Base-by-base conservation (phyloP, 2,113 vertebrate genomes). In the Crotophaga sulcirostris region DNA sequence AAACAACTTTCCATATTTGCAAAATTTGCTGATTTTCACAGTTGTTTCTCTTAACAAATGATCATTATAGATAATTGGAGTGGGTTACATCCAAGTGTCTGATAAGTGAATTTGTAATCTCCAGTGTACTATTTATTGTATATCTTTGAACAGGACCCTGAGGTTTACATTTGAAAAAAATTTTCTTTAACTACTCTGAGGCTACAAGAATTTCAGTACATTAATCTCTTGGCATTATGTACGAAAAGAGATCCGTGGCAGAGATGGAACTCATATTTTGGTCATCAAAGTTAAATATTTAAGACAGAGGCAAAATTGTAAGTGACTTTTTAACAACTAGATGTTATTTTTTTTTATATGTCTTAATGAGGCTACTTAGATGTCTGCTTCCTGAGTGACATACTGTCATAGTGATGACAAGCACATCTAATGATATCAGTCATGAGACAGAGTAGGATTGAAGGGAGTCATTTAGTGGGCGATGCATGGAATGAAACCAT, bases 311-410 rank as follows among this genome's bases (percentile, higher is more conserved):
- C 2, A 64, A 85, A 81, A 64, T 56, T 4, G 1, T 16, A 10
- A 1, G 7, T n/a, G 0, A 0, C 45, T 73, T 84, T 77, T 85
- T 13, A 4, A 51, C 8, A 59, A n/a, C 5, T 59, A 33, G 1
- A 34, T 66, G 3, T 7, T 33, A 5, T 19, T 11, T 29, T n/a
- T 86, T 52, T 59, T 31, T 11, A 6, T n/a, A 54, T 28, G 5
- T 62, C 19, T 66, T 81, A 49, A 49, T n/a, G 3, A 58, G 11
- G 7, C 7, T 79, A 66, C 36, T 51, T 33, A 54, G 9, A 4
- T 54, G 16, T 17, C 17, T 81, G 11, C 4, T 75, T 87, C 19
- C 42, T 42, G 13, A 78, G 11, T 40, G 45, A 18, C 11, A 11
- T 24, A 23, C 24, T 67, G 38, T 28, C 9, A 66, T 7, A 63